Evolutionary conservation across 2,797 vertebrate genomes (phyloP), one percentile per base, ranked within the genome.

Genomic region (Neoniphon sammara): DNA sequence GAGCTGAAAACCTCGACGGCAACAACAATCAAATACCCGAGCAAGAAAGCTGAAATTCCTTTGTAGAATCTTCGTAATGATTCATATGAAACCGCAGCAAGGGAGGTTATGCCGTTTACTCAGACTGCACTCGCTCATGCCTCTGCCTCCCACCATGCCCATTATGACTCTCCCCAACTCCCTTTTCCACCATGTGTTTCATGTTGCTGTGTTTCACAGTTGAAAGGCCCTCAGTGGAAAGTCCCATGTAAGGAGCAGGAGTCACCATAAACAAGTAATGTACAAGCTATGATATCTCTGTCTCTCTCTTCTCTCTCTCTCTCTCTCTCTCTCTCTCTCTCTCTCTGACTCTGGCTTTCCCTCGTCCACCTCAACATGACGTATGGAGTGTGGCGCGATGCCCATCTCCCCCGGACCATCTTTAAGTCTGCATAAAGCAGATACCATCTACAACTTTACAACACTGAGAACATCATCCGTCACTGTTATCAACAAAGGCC

Each of bases 401-500:
- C 58, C 70, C 67, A 69, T 77, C 78, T 79, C 75, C 71, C 67
- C 54, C 75, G 12, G 61, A 80, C 80, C 55, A 77, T 82, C 80
- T 83, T 68, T 58, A 60, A 46, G 23, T 76, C 57, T 36, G 59
- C 8, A 62, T 79, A 72, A 75, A 85, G 46, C 78, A 72, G 90
- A 90, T 88, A 73, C 30, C 31, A 88, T 89, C 87, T 86, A 64
- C 17, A 2, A 25, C 80, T 81, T 49, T 42, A 39, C 56, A 53
- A 68, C 52, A 47, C 30, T 11, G 18, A 71, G 70, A 83, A 75
- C 77, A 69, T 81, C 87, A 66, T 89, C 77, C 78, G 76, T 91
- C 86, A 81, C 64, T 34, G 36, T 75, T 87, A 90, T 89, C 86
- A 87, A 87, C 83, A 90, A 87, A 89, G 75, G 39, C 73, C 56